Percentiles rank a stretch among this genome's conserved stretches.
Evolutionary conservation across 1,140 invertebrate species (phyloP).

Genomic region (Drosophila kikkawai): DNA sequence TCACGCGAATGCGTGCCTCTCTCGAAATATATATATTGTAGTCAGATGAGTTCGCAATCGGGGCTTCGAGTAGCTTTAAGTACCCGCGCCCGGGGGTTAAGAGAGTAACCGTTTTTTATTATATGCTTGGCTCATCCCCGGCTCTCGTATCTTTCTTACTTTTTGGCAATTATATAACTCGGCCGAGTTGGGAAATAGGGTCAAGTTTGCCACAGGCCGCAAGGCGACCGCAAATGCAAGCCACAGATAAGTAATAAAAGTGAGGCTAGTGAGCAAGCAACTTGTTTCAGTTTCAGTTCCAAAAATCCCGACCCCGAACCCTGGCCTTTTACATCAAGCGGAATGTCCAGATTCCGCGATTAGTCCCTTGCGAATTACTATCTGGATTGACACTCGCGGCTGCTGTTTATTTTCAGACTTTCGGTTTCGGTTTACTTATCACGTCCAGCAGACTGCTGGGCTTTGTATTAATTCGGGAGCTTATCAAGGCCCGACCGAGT

Average conservation of each 20-base stretch:
- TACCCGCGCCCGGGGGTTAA: slow-evolving; percentile 65
- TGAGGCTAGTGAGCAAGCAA: slow-evolving; percentile 19
- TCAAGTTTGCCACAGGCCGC: slow-evolving; percentile 65
- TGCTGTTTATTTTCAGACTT: neutral
- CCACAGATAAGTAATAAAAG: slow-evolving; percentile 16
- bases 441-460: slow-evolving; percentile 7
- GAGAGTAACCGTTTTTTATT: slow-evolving; percentile 62
- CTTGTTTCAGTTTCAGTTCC: slow-evolving; percentile 26
- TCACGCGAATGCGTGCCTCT: slow-evolving; percentile 55
- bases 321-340: slow-evolving; percentile 15
- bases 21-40: slow-evolving; percentile 18
- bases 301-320: slow-evolving; percentile 18
- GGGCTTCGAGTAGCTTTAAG: slow-evolving; percentile 59
- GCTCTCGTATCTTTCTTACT: slow-evolving; percentile 32
- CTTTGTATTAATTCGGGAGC: neutral
- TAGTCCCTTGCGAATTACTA: slow-evolving; percentile 27
- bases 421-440: slow-evolving; percentile 18
- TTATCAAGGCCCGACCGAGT: slow-evolving; percentile 8
- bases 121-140: slow-evolving; percentile 50
- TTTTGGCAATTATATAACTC: slow-evolving; percentile 74
- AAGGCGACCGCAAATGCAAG: slow-evolving; percentile 54
- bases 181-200: slow-evolving; percentile 67
- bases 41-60: slow-evolving; percentile 26
- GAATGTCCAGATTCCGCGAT: slow-evolving; percentile 18
- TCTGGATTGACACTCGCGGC: slow-evolving; percentile 9